These are phyloP conservation scores for Choristoneura rosaceana DNA, from an alignment of 2,888 invertebrate species.

Conservation along the genomic window DNA sequence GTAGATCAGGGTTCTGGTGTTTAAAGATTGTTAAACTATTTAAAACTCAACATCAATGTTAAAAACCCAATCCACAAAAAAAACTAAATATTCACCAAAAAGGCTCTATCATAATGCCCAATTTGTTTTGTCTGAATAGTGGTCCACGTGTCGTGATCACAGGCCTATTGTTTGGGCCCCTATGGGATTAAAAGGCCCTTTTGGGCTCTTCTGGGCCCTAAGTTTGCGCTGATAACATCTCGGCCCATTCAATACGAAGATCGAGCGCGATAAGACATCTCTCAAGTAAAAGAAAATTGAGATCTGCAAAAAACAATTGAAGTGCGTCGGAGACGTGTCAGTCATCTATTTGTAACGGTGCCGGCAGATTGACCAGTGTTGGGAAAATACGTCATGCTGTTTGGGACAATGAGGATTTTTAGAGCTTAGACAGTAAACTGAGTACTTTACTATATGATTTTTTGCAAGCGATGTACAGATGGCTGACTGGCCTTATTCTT, in stretches of 20 bases:
- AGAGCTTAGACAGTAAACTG: slow-evolving; percentile 44
- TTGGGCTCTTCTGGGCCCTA: slow-evolving; percentile 44
- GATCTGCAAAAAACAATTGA: slow-evolving; percentile 49
- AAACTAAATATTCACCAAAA: slow-evolving; percentile 49
- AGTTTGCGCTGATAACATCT: slow-evolving; percentile 69
- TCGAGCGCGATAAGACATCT: slow-evolving; percentile 41
- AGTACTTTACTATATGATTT: background rate
- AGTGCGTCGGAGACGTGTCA: slow-evolving; percentile 51
- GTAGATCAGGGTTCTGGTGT: no score
- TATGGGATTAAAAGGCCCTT: slow-evolving; percentile 64
- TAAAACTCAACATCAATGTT: slow-evolving; percentile 30
- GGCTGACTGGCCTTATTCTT: background rate
- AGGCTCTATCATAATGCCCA: slow-evolving; percentile 64
- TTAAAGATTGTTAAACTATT: slow-evolving; percentile 1
- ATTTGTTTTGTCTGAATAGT: slow-evolving; percentile 66
- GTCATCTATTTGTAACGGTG: slow-evolving; percentile 62
- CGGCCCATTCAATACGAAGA: slow-evolving; percentile 53
- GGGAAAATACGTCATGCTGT: slow-evolving; percentile 46
- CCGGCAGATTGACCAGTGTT: slow-evolving; percentile 49
- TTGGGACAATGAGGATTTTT: slow-evolving; percentile 45
- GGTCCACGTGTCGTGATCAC: slow-evolving; percentile 69
- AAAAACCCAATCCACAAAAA: slow-evolving; percentile 26
- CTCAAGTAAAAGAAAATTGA: slow-evolving; percentile 60
- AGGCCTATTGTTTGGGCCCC: slow-evolving; percentile 65
- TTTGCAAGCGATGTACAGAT: background rate